A percentile compares a stretch with the other conserved stretches of the same genome.
These are phyloP conservation scores for Maconellicoccus hirsutus DNA, from an alignment of 1,140 invertebrate species.

Conservation along the genomic window DNA sequence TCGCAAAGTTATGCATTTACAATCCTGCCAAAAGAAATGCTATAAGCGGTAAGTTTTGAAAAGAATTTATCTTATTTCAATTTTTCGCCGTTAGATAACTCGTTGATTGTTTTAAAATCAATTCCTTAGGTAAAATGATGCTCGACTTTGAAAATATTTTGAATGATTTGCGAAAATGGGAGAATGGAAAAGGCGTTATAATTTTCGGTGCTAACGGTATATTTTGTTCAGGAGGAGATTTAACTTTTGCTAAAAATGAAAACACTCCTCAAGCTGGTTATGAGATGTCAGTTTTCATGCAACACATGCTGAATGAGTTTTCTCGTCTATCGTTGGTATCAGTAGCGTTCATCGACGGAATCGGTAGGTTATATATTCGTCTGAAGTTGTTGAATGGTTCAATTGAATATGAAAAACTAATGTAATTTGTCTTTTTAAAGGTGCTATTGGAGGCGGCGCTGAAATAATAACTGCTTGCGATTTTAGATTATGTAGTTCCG, in stretches of 20 bases:
- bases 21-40: slow-evolving; percentile 18
- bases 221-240: slow-evolving; percentile 50
- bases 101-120: too few relatives aligned
- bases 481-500: slow-evolving; percentile 38
- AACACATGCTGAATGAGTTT: slow-evolving; percentile 38
- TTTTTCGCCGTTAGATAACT: too few relatives aligned
- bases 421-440: too few relatives aligned
- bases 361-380: slow-evolving; percentile 29
- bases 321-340: slow-evolving; percentile 41
- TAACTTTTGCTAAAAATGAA: slow-evolving; percentile 38
- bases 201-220: slow-evolving; percentile 38
- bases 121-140: slow-evolving; percentile 46
- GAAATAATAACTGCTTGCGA: slow-evolving; percentile 46
- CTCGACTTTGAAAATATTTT: slow-evolving; percentile 40
- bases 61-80: too few relatives aligned
- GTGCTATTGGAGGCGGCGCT: slow-evolving; percentile 47
- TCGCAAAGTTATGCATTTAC: slow-evolving; percentile 20
- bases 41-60: slow-evolving; percentile 23
- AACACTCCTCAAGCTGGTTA: slow-evolving; percentile 35
- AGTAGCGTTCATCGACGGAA: slow-evolving; percentile 42
- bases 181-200: slow-evolving; percentile 44
- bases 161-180: slow-evolving; percentile 38
- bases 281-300: slow-evolving; percentile 43
- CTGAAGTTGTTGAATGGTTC: not conserved
- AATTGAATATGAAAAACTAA: not conserved